Percentiles rank a stretch among this genome's conserved stretches.
phyloP scores from a whole-genome alignment of 2,113 vertebrate genomes.

The Kryptolebias marmoratus region DNA sequence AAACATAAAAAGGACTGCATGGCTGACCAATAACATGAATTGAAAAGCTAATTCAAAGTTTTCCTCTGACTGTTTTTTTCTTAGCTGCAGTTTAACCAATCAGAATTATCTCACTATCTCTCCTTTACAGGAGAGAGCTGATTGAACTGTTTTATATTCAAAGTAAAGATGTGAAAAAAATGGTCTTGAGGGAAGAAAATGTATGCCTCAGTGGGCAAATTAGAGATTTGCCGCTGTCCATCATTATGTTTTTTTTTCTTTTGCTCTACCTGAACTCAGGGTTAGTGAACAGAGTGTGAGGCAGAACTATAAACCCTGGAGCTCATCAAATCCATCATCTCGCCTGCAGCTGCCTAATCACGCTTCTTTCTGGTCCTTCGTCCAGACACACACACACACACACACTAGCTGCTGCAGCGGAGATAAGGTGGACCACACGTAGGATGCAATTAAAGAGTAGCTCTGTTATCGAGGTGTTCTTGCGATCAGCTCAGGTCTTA shows the following conservation, averaged over 20 bases:
- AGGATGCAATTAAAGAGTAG: constrained; percentile 77
- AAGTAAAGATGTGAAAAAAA: constrained; percentile 56
- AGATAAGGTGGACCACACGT: constrained; percentile 78
- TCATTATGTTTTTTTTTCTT: constrained; percentile 55
- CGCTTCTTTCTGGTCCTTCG: constrained; percentile 54
- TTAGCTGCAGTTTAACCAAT: constrained; percentile 47
- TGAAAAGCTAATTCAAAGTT: constrained; percentile 51
- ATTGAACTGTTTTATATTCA: constrained; percentile 68
- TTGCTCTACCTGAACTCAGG: constrained; percentile 68
- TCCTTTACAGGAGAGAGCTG: constrained; percentile 40
- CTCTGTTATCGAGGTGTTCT: constrained; percentile 62
- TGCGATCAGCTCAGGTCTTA: constrained; percentile 72
- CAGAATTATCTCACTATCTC: constrained; percentile 55
- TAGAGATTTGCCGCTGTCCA: constrained; percentile 61
- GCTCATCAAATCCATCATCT: constrained; percentile 77
- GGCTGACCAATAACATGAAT: constrained; percentile 40
- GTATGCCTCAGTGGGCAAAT: constrained; percentile 67
- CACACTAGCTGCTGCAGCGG: constrained; percentile 68
- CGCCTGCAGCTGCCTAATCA: constrained; percentile 69
- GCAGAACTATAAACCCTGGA: constrained; percentile 56
- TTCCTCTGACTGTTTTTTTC: constrained; percentile 38
- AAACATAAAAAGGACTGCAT: neutral
- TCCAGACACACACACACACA: constrained; percentile 62
- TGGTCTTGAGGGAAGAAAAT: constrained; percentile 62
- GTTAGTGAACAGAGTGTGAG: constrained; percentile 46